These are phyloP conservation scores for Chloroceryle amazona DNA, from an alignment of 2,797 vertebrate species.

Conservation along the genomic window DNA sequence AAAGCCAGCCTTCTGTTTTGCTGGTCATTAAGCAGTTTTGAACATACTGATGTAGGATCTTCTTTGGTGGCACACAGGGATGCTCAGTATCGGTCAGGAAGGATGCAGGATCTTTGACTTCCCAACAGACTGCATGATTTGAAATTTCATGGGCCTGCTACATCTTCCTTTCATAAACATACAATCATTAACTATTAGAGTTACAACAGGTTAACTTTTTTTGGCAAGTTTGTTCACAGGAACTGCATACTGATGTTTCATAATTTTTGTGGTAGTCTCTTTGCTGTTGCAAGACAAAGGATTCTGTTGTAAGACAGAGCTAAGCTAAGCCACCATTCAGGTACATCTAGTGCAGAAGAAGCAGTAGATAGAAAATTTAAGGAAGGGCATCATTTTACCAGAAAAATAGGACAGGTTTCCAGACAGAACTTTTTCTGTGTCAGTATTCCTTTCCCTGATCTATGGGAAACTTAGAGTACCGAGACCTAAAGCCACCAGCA, in stretches of 20 bases:
- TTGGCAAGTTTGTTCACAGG: not conserved
- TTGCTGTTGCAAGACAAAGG: not conserved
- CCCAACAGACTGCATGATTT: not conserved
- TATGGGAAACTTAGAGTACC: not conserved
- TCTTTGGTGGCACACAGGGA: not conserved
- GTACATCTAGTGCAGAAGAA: not conserved
- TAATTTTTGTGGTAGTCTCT: not conserved
- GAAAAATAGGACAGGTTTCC: not conserved
- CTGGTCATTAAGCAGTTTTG: not conserved
- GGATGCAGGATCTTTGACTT: not conserved
- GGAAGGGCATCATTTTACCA: not conserved
- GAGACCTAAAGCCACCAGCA: not conserved
- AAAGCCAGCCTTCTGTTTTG: not conserved
- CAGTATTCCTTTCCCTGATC: not conserved
- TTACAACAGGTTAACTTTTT: not conserved
- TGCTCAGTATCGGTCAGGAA: not conserved
- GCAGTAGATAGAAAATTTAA: not conserved
- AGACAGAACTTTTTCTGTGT: not conserved
- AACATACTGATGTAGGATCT: not conserved
- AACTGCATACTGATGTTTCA: fast-evolving
- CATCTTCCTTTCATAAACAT: not conserved
- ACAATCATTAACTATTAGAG: not conserved
- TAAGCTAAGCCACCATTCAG: not conserved
- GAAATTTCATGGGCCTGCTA: not conserved
- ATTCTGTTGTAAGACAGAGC: not conserved